Evolutionary conservation across 92 coral and sea anemone species (phyloP), one percentile per base, ranked within the genome.

Genomic region (Bergia sp.): DNA sequence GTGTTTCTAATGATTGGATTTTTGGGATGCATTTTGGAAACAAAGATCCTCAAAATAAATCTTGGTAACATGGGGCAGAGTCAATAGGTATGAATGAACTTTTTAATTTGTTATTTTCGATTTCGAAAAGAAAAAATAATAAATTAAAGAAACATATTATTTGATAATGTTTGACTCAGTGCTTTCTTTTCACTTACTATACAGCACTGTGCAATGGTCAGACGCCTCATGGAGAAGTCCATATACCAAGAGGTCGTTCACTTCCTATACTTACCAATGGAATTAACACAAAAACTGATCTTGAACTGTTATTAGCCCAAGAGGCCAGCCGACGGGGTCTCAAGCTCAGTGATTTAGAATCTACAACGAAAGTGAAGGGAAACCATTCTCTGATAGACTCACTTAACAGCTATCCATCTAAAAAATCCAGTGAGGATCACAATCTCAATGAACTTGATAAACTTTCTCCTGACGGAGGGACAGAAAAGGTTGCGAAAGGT

Each of bases 391-490:
- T 89, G 38, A 89, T 93, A 53, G 94, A 95, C 80, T 89, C 91
- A 21, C 58, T 93, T 5, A 73, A 93, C 9, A 88, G 89, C 89
- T 65, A 92, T 79, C 80, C 94, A 6, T 91, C 97, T 47, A 97
- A 96, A 92, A 97, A 97, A 89, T 81, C 89, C 36, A 93, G 93
- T 41, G 99, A 96, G 89, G 99, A 97, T 61, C 99, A 97, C 87
- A 97, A 97, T 89, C 91, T 97, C 65, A 97, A 97, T 90, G 99
- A 97, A 96, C 99, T 97, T 96, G 94, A 97, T 80, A 95, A 95
- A 89, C 77, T 92, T 73, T 85, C 98, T 82, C 76, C 81, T 3
- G 96, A 95, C 37, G 98, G 91, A 55, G 79, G 50, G 45, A 18
- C 91, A 89, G 49, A 92, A 65, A 71, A 87, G 82, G 21, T 21